Evolutionary conservation across 2,113 vertebrate genomes (phyloP).

Genomic region (Ictalurus furcatus): DNA sequence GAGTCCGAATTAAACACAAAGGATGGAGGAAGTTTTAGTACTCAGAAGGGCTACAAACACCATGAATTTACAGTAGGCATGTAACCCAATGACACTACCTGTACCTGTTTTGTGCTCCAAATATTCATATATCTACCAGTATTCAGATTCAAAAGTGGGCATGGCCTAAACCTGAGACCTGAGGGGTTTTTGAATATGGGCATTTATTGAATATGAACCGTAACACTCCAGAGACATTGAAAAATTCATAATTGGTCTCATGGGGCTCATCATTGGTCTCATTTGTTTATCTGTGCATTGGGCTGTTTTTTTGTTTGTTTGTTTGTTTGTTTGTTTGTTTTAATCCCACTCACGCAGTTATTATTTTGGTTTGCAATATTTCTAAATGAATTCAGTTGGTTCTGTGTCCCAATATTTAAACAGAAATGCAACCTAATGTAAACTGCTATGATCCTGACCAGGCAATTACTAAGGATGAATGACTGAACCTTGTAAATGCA

Average conservation of each 20-base stretch:
- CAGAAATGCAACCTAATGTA: not conserved
- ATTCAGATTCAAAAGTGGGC: not conserved
- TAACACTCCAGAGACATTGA: not conserved
- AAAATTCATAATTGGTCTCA: not conserved
- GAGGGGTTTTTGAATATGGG: not conserved
- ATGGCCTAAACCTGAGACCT: not conserved
- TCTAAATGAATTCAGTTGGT: not conserved
- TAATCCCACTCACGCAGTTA: not conserved
- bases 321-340: not conserved
- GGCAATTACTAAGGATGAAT: not conserved
- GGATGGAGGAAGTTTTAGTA: not conserved
- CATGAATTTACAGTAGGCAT: not conserved
- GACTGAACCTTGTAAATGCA: not conserved
- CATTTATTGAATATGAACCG: not conserved
- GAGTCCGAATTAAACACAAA: not conserved
- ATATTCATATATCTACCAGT: not conserved
- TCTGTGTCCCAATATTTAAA: not conserved
- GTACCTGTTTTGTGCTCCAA: not conserved
- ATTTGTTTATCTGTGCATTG: not conserved
- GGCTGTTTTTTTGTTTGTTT: not conserved
- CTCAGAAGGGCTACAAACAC: not conserved
- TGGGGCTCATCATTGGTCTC: not conserved
- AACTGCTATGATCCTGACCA: not conserved
- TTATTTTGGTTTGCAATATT: not conserved
- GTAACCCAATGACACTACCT: not conserved